Conservation (phyloP, 2,888 invertebrate species). For the Cephus nigrinus region DNA sequence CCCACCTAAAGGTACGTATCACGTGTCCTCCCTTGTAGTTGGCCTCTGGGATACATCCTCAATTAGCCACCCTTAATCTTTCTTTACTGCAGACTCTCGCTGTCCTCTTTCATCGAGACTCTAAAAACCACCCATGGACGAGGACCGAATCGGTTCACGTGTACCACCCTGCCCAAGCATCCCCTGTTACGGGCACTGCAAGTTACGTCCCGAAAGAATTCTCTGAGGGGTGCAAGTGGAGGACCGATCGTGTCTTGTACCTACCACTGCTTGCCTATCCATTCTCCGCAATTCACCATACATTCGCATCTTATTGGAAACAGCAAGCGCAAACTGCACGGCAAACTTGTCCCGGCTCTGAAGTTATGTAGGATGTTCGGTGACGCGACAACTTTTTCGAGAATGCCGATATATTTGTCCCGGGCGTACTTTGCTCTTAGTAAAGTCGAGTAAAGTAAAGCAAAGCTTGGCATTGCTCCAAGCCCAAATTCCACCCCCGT, state of each 20-base stretch:
- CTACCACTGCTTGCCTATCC: conserved; percentile 1
- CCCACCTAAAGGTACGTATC: neutral
- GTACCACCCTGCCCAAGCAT: neutral
- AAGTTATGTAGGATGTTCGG: conserved; percentile 54
- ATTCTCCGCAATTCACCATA: conserved; percentile 8
- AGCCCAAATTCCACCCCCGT: conserved; percentile 50
- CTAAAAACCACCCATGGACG: neutral
- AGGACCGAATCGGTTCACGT: neutral
- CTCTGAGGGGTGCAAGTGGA: neutral
- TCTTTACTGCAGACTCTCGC: conserved; percentile 31
- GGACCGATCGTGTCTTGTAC: neutral
- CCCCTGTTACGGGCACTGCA: neutral
- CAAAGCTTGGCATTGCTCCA: conserved; percentile 58
- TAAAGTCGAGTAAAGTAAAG: conserved; percentile 56
- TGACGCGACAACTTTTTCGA: conserved; percentile 61
- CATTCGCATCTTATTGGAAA: neutral
- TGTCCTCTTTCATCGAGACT: neutral
- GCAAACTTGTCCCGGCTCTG: conserved; percentile 42
- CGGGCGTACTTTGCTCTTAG: conserved; percentile 44
- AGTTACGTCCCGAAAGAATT: neutral
- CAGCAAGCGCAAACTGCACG: conserved; percentile 7
- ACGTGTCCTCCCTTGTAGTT: conserved; percentile 31
- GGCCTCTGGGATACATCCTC: conserved; percentile 24
- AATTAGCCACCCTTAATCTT: conserved; percentile 36
- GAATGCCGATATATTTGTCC: conserved; percentile 55